These are phyloP conservation scores for Scartelaos histophorus DNA, from an alignment of 2,113 vertebrate genomes.

Conservation along the genomic window DNA sequence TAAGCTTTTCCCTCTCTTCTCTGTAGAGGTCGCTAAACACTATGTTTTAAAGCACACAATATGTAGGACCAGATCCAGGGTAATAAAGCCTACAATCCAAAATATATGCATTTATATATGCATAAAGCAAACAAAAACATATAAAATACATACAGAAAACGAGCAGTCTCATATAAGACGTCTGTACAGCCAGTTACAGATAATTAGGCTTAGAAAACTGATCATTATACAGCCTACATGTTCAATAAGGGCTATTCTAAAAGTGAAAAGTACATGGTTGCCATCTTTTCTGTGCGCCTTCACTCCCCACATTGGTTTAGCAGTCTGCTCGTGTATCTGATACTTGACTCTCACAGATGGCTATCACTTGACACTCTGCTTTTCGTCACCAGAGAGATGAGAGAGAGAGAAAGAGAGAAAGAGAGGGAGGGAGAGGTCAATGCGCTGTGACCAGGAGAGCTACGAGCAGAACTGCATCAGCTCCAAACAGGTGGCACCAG, in stretches of 20 bases:
- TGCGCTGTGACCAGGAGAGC: slow-evolving; percentile 2
- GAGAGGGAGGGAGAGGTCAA: slow-evolving; percentile 20
- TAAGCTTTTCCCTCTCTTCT: background rate
- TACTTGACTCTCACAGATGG: slow-evolving; percentile 28
- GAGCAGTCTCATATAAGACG: too few species aligned
- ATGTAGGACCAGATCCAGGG: too few species aligned
- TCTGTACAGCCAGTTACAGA: too few species aligned
- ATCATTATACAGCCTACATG: too few species aligned
- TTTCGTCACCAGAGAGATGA: slow-evolving; percentile 42
- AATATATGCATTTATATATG: too few species aligned
- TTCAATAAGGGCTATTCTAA: background rate
- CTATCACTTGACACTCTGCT: slow-evolving; percentile 45
- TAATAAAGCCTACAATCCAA: too few species aligned
- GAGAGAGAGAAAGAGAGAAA: too few species aligned
- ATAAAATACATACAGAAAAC: too few species aligned
- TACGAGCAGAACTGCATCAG: background rate
- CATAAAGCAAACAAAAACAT: too few species aligned
- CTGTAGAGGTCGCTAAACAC: background rate
- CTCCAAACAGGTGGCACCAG: background rate
- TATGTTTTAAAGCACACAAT: background rate
- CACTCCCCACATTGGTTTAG: slow-evolving; percentile 19
- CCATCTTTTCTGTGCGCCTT: slow-evolving; percentile 25
- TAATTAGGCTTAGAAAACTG: too few species aligned
- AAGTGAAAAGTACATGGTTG: slow-evolving; percentile 1
- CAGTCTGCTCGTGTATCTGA: slow-evolving; percentile 32